A percentile compares a stretch with the other conserved stretches of the same genome.
Evolutionary conservation across 2,888 invertebrate genomes (phyloP).

Genomic region (Clusia tigrina): DNA sequence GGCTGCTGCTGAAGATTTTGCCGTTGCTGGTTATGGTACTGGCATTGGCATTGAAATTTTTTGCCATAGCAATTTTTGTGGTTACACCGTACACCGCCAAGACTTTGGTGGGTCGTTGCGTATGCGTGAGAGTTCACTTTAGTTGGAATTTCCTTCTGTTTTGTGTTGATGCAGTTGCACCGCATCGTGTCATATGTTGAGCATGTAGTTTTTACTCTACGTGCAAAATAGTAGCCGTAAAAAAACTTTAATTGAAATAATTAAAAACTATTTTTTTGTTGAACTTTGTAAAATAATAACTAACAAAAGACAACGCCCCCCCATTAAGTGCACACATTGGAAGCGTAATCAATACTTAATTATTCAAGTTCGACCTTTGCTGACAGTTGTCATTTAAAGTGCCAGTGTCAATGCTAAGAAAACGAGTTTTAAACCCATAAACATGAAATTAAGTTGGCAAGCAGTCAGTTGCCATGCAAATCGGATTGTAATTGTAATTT

Average conservation of each 20-base stretch:
- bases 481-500: not conserved
- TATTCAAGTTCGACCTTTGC: not conserved
- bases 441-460: not conserved
- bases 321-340: not conserved
- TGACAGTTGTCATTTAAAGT: conserved; percentile 7
- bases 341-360: not conserved
- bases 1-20: not conserved
- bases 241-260: not conserved
- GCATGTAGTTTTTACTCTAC: not conserved
- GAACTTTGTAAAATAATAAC: not conserved
- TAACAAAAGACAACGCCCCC: not conserved
- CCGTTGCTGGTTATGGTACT: conserved; percentile 1
- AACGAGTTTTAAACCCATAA: too few species aligned
- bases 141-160: not conserved
- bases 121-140: conserved; percentile 4
- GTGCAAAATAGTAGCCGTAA: not conserved
- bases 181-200: not conserved
- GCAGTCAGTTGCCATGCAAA: not conserved
- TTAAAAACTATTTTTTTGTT: not conserved
- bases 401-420: not conserved
- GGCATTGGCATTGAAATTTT: conserved; percentile 2
- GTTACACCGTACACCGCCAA: not conserved
- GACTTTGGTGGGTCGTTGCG: not conserved
- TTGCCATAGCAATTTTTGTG: not conserved
- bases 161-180: not conserved